These are phyloP conservation scores for Pandemis cinnamomeana DNA, from an alignment of 2,888 invertebrate species.

Conservation along the genomic window DNA sequence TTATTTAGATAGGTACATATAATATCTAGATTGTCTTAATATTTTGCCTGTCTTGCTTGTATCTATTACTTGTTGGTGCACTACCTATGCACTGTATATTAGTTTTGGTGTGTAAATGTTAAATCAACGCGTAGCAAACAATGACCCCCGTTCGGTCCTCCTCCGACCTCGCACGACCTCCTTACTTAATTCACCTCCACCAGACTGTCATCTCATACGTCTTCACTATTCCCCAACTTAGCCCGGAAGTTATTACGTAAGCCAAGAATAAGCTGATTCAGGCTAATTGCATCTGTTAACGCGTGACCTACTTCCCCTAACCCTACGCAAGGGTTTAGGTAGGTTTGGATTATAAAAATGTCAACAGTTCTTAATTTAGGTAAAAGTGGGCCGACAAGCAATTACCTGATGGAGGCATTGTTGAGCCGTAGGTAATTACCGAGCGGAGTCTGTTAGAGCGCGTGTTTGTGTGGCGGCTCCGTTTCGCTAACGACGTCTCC, in stretches of 20 bases:
- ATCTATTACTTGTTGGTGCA: background rate
- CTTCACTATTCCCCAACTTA: slow-evolving; percentile 14
- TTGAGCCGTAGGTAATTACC: slow-evolving; percentile 30
- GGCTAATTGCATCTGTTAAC: slow-evolving; percentile 25
- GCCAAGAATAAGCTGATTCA: slow-evolving; percentile 8
- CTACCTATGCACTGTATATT: background rate
- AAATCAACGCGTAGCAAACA: slow-evolving; percentile 56
- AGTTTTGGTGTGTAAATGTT: slow-evolving; percentile 36
- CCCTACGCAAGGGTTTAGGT: slow-evolving; percentile 26
- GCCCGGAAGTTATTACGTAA: slow-evolving; percentile 1
- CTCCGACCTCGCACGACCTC: slow-evolving; percentile 59
- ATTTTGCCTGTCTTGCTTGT: slow-evolving; percentile 1
- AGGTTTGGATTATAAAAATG: slow-evolving; percentile 17
- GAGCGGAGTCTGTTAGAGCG: slow-evolving; percentile 21
- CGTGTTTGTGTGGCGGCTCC: slow-evolving; percentile 25
- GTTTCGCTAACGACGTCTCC: slow-evolving; percentile 37
- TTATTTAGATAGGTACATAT: background rate
- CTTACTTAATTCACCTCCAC: slow-evolving; percentile 70
- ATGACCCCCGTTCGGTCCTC: slow-evolving; percentile 47
- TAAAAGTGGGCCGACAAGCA: slow-evolving; percentile 31
- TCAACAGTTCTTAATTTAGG: slow-evolving; percentile 22
- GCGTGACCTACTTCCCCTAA: slow-evolving; percentile 32
- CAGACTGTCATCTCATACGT: slow-evolving; percentile 29
- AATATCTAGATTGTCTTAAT: background rate
- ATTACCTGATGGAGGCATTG: slow-evolving; percentile 34